Conservation (phyloP, 1,140 invertebrate species). For the Proctacanthus coquilletti region DNA sequence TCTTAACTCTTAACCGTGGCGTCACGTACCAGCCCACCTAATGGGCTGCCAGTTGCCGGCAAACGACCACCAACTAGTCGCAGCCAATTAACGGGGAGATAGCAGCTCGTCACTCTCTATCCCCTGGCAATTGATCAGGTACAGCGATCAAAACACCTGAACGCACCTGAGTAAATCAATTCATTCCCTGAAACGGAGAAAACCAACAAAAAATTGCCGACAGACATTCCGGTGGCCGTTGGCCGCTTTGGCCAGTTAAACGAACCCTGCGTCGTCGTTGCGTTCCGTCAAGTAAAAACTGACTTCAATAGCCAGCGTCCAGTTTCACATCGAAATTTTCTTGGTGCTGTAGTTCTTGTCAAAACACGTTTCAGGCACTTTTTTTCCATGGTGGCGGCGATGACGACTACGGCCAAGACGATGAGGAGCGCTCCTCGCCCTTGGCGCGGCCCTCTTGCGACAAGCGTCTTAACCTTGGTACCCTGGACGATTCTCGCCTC, state of each 20-base stretch:
- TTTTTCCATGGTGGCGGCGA: neutral
- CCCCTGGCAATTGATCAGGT: neutral
- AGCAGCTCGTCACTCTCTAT: neutral
- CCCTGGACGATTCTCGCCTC: neutral
- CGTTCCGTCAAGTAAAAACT: too few relatives aligned
- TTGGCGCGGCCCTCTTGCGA: too few relatives aligned
- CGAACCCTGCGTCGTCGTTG: too few relatives aligned
- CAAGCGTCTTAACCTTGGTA: too few relatives aligned
- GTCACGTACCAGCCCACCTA: neutral
- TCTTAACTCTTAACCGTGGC: too few relatives aligned
- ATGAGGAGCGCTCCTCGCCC: neutral
- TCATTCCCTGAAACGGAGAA: neutral
- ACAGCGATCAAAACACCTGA: neutral
- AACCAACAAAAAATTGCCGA: neutral
- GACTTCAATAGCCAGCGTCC: too few relatives aligned
- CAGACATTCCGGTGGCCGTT: too few relatives aligned
- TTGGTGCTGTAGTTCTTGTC: neutral
- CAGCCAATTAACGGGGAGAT: neutral
- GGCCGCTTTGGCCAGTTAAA: too few relatives aligned
- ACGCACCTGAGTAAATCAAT: conserved; percentile 1
- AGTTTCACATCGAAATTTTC: neutral
- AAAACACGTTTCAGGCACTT: neutral
- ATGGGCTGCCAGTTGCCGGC: neutral
- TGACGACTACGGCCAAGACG: neutral
- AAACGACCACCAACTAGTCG: neutral